These are phyloP conservation scores for Tetragonisca angustula DNA, from an alignment of 2,888 invertebrate species.

Conservation along the genomic window DNA sequence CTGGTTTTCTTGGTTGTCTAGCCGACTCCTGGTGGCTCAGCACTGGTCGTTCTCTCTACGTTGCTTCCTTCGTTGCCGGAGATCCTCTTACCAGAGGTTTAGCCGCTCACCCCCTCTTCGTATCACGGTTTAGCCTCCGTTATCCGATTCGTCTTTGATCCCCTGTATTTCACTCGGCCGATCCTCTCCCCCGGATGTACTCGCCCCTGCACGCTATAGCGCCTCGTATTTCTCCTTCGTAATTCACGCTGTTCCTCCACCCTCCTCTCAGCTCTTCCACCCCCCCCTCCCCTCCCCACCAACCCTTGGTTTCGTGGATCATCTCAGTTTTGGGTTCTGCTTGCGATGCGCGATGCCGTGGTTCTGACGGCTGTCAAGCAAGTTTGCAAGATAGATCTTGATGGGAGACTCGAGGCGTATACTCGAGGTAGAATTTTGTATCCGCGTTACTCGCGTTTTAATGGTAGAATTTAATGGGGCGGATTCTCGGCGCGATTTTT, in stretches of 20 bases:
- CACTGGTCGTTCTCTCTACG: background rate
- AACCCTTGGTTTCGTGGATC: background rate
- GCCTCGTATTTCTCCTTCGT: slow-evolving; percentile 2
- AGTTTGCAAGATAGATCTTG: background rate
- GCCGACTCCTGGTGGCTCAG: background rate
- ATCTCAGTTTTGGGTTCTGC: background rate
- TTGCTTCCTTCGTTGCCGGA: slow-evolving; percentile 1
- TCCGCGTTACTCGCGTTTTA: background rate
- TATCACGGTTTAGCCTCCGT: slow-evolving; percentile 6
- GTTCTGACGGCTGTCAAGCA: background rate
- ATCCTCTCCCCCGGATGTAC: background rate
- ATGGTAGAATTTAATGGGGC: background rate
- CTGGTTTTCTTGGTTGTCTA: background rate
- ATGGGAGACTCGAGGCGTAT: background rate
- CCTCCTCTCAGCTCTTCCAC: too few relatives aligned
- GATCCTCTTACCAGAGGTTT: slow-evolving; percentile 31
- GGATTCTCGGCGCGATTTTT: too few relatives aligned
- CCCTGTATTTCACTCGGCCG: background rate
- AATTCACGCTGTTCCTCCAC: background rate
- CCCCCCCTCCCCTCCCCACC: too few relatives aligned
- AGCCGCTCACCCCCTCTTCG: slow-evolving; percentile 8
- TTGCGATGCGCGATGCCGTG: background rate
- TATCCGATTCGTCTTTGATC: slow-evolving; percentile 28
- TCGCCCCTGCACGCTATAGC: background rate
- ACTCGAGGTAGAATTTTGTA: background rate